These are phyloP conservation scores for Xylophagus ater DNA, from an alignment of 2,888 invertebrate species.

Conservation along the genomic window DNA sequence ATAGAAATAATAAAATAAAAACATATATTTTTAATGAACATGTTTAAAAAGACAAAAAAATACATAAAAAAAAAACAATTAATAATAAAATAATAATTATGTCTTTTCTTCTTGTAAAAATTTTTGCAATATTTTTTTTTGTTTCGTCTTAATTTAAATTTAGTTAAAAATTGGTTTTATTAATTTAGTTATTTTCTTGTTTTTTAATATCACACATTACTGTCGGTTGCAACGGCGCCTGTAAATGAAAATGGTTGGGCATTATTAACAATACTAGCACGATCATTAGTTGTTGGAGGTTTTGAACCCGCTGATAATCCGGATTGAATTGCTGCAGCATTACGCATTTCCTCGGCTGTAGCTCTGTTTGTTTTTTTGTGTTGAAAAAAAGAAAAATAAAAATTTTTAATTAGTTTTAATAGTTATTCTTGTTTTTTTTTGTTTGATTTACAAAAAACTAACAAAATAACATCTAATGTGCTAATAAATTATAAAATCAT, in stretches of 20 bases:
- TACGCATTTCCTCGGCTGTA: constrained; percentile 67
- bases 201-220: constrained; percentile 48
- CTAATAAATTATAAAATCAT: constrained; percentile 5
- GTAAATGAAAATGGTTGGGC: constrained; percentile 71
- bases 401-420: not conserved
- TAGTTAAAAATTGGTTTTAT: too few relatives aligned
- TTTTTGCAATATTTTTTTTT: constrained; percentile 17
- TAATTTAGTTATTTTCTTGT: too few relatives aligned
- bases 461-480: too few relatives aligned
- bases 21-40: constrained; percentile 14
- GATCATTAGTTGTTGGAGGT: constrained; percentile 46
- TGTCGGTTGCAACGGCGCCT: constrained; percentile 52
- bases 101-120: constrained; percentile 11
- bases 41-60: constrained; percentile 13
- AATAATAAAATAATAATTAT: constrained; percentile 13
- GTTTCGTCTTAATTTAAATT: too few relatives aligned
- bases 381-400: constrained; percentile 9
- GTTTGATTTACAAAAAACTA: not conserved
- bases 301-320: constrained; percentile 27
- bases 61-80: constrained; percentile 11
- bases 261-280: constrained; percentile 67
- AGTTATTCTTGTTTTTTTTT: not conserved
- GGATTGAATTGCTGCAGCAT: constrained; percentile 46
- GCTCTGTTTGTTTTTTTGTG: constrained; percentile 58
- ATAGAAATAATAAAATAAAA: too few relatives aligned